phyloP scores from a whole-genome alignment of 2,113 vertebrate genomes.

The Daubentonia madagascariensis region DNA sequence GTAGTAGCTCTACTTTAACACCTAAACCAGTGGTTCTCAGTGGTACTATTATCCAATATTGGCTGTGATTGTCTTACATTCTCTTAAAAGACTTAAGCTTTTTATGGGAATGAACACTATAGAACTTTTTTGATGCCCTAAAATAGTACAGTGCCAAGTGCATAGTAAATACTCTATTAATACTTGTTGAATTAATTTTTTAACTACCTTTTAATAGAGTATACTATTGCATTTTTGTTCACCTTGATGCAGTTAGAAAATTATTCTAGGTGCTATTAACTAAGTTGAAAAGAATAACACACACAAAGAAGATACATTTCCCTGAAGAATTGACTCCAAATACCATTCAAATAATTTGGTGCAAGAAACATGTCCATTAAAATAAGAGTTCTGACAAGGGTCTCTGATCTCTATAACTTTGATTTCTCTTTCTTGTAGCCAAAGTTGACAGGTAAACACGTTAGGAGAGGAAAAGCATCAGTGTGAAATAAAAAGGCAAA shows the following conservation, averaged over 20 bases:
- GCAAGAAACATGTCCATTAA: constrained; percentile 4
- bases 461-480: neutral
- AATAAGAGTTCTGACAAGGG: constrained; percentile 20
- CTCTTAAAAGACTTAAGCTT: neutral
- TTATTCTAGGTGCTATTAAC: neutral
- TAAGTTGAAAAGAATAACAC: neutral
- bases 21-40: neutral
- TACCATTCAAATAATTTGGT: neutral
- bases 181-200: neutral
- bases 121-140: neutral
- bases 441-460: neutral
- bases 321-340: neutral
- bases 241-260: neutral
- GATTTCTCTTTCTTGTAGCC: neutral
- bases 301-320: neutral
- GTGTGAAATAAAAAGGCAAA: neutral
- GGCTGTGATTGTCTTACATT: neutral
- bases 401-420: neutral
- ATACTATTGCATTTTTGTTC: neutral
- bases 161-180: neutral
- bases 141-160: neutral
- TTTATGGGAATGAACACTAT: neutral
- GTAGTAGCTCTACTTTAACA: neutral
- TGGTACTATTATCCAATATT: neutral
- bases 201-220: neutral